phyloP scores from a whole-genome alignment of 2,113 vertebrate genomes.

The Crotalus tigris region DNA sequence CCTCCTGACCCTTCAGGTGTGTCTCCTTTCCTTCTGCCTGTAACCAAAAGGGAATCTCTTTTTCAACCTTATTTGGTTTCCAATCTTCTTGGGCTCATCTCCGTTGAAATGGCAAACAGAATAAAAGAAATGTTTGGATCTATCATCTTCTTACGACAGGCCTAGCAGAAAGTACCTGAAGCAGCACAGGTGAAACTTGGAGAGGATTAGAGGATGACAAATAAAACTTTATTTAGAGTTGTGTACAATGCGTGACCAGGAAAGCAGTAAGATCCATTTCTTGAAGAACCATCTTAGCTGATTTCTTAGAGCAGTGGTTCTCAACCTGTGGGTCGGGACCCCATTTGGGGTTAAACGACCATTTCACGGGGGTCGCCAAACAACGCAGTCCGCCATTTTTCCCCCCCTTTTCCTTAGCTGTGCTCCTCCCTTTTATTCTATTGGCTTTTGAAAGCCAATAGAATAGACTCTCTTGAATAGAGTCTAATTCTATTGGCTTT shows the following conservation, averaged over 20 bases:
- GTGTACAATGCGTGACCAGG: not conserved
- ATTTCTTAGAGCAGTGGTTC: too few species aligned
- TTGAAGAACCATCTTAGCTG: too few species aligned
- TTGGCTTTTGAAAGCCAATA: too few species aligned
- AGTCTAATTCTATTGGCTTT: too few species aligned
- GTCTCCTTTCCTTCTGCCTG: not conserved
- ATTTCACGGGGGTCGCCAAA: too few species aligned
- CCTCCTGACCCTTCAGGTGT: not conserved
- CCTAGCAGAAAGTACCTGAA: not conserved
- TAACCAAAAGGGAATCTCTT: not conserved
- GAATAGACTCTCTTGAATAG: too few species aligned
- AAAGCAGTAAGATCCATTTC: too few species aligned
- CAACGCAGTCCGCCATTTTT: too few species aligned
- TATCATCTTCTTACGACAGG: not conserved
- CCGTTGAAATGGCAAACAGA: not conserved
- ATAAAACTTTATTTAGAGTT: not conserved
- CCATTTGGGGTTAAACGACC: too few species aligned
- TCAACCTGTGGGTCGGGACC: too few species aligned
- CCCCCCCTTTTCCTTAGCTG: too few species aligned
- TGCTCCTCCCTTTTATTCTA: too few species aligned
- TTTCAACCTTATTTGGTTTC: not conserved
- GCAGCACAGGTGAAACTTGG: not conserved
- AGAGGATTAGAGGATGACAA: not conserved
- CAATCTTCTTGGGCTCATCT: not conserved
- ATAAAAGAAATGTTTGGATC: not conserved